Percentiles rank a stretch among this genome's conserved stretches.
Evolutionary conservation across 2,113 vertebrate genomes (phyloP).

Genomic region (Atherinomorus stipes): DNA sequence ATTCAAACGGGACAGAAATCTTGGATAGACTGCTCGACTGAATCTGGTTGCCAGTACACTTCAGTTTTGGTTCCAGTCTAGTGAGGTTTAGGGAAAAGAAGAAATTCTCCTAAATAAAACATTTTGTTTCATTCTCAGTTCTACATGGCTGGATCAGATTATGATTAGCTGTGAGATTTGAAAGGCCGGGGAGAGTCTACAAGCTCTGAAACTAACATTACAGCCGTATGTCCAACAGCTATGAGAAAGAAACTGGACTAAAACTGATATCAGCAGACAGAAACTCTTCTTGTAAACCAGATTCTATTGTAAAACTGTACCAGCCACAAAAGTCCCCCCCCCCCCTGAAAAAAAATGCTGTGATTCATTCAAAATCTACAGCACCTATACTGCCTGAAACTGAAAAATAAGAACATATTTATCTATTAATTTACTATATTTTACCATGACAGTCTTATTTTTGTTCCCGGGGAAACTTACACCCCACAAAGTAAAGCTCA

Average conservation of each 20-base stretch:
- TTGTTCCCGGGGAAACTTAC: too few relatives aligned
- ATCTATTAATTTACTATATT: too few relatives aligned
- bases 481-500: too few relatives aligned
- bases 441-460: too few relatives aligned
- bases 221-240: background rate
- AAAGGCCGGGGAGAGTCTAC: background rate
- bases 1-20: constrained; percentile 29
- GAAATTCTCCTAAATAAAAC: constrained; percentile 29
- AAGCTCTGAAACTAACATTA: background rate
- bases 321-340: too few relatives aligned
- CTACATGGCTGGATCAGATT: constrained; percentile 1
- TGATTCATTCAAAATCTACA: too few relatives aligned
- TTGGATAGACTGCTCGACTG: constrained; percentile 52
- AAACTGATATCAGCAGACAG: background rate
- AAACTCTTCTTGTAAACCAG: background rate
- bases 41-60: constrained; percentile 31
- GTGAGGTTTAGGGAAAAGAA: constrained; percentile 1
- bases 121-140: constrained; percentile 1
- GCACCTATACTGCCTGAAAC: too few relatives aligned
- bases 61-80: constrained; percentile 25
- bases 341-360: too few relatives aligned
- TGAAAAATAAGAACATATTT: too few relatives aligned
- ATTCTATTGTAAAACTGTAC: too few relatives aligned
- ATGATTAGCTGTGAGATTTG: background rate
- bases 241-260: background rate